Evolutionary conservation across 2,888 invertebrate genomes (phyloP), one percentile per base, ranked within the genome.

Genomic region (Drosophila prolongata): DNA sequence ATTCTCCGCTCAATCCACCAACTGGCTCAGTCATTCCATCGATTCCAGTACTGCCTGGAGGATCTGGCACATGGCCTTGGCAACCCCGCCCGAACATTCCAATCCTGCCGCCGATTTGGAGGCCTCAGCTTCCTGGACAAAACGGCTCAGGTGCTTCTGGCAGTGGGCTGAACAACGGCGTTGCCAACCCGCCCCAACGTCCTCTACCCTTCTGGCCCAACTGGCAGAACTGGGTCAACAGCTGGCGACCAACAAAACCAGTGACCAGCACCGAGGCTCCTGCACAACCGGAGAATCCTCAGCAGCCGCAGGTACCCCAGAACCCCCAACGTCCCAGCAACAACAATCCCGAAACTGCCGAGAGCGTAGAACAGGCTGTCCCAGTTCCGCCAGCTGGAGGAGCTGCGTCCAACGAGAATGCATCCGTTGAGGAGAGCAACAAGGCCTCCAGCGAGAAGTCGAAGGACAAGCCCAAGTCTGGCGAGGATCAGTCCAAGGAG

Each of bases 361-460:
- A 56, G 27, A 59, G 58, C 56, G 30, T 59, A 8, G 58, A 59
- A 30, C 58, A 59, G 40, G 30, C 58, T 19, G 54, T 46, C 14
- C 30, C 62, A 38, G 43, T 56, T 27, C 62, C 62, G 27, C 49
- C 62, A n/a, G 65, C 85, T 0, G 57, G 52, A 14, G 79, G 74
- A 24, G 13, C 59, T 9, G 50, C 66, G 6, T 79, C 86, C 13
- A 73, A 58, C 43, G 90, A 90, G 61, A 76, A 78, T 34, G 86
- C 83, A 1, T 90, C 90, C 1, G 74, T 64, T 9, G 90, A 90
- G 62, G 75, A 85, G 3, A 69, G 38, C 57, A 78, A 53, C 42
- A 81, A 73, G 24, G 67, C 62, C 19, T 64, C 70, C 13, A 40
- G 80, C 57, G 73, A 80, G 9, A 77, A 54, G 8, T 40, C 68